Base-by-base conservation (phyloP, 2,888 invertebrate genomes). In the Brassicogethes aeneus region DNA sequence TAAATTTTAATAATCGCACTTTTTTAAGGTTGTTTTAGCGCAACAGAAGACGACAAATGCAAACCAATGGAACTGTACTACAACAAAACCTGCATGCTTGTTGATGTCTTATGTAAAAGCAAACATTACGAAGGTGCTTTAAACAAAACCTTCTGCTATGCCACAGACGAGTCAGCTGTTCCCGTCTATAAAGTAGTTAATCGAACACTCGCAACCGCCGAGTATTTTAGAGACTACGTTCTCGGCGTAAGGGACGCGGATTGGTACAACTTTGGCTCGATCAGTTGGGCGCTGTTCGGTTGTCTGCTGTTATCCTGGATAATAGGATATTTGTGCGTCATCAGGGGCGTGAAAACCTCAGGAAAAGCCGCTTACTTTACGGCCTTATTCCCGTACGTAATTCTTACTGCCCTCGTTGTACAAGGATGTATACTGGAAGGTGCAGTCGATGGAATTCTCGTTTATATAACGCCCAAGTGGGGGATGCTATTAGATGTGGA, bases 341-440 rank as follows among this genome's bases (percentile, higher is more conserved):
- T 89, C 65, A 87, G 84, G 67, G 77, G 76, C 85, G 88, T 94
- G 47, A 85, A 90, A 69, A 88, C 89, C 58, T 85, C 91, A 0
- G 93, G 93, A 34, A 66, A 93, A 88, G 75, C 86, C 34, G 80
- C 81, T 5, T 82, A 82, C 61, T 82, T 83, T 56, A 83, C 82
- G 2, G 80, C 82, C 0, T 60, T 82, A 13, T 83, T 84, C 57
- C 83, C 83, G 0, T 84, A 83, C 60, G 75, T 82, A 16, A 76
- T 83, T 69, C 63, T 83, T 51, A 77, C 80, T 1, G 77, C 77
- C 1, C 62, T 83, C 30, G 66, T 83, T 37, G 50, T 79, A 31
- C 66, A 76, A 56, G 56, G 56, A 13, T 45, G 39, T 3, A 79
- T 80, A 0, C 54, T 82, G 36, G 76, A 77, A 1, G 89, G 89